Conservation (phyloP, 2,113 vertebrate species). For the Eleginops maclovinus region DNA sequence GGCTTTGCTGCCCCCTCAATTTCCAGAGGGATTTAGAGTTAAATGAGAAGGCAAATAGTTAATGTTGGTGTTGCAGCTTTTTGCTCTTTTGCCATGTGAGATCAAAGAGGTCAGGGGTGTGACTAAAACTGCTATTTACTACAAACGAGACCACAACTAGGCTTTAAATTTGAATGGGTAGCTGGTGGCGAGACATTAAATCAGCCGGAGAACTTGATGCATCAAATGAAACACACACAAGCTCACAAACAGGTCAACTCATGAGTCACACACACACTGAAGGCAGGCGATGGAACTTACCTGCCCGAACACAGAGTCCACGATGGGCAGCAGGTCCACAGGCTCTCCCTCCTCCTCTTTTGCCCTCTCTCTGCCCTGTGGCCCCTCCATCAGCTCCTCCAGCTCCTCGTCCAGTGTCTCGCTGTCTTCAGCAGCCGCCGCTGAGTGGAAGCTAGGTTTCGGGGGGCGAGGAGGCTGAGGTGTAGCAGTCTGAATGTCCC, state of each 20-base stretch:
- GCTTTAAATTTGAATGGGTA: constrained; percentile 54
- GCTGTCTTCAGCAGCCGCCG: constrained; percentile 23
- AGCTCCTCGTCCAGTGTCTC: constrained; percentile 55
- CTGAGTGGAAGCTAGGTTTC: constrained; percentile 22
- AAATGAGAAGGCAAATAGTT: constrained; percentile 2
- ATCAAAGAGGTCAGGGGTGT: constrained; percentile 4
- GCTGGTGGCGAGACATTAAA: constrained; percentile 52
- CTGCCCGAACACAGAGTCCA: constrained; percentile 83
- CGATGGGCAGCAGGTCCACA: constrained; percentile 75
- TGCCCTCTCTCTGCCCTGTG: constrained; percentile 48
- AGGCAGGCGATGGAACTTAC: constrained; percentile 63
- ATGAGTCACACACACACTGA: constrained; percentile 2
- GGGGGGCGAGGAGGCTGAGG: constrained; percentile 30
- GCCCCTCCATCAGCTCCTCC: constrained; percentile 71
- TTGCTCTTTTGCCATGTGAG: not conserved
- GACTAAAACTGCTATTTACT: constrained; percentile 6
- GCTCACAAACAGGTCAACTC: not conserved
- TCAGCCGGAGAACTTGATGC: constrained; percentile 60
- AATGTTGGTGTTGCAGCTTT: not conserved
- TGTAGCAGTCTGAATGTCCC: constrained; percentile 30
- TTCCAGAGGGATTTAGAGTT: constrained; percentile 14
- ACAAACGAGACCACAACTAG: not conserved
- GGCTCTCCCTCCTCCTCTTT: constrained; percentile 62
- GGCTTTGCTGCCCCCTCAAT: constrained; percentile 1
- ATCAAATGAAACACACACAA: constrained; percentile 7